These are phyloP conservation scores for Nomada flava DNA, from an alignment of 2,888 invertebrate species.

Conservation along the genomic window DNA sequence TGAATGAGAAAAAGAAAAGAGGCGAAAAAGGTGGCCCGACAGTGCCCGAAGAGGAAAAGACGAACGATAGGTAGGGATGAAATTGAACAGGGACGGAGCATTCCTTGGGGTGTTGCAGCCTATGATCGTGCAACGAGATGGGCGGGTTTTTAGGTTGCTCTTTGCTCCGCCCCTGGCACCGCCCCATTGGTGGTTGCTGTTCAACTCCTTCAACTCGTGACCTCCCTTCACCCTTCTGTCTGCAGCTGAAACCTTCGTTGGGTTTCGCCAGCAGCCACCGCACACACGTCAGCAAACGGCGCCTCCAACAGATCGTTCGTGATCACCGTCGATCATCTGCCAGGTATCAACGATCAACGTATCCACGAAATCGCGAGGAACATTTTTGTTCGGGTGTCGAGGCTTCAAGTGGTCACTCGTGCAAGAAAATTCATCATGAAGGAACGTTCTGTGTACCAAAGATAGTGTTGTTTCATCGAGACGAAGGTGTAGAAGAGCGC, in stretches of 20 bases:
- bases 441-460: constrained; percentile 19
- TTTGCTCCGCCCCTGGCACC: constrained; percentile 72
- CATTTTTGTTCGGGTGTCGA: background rate
- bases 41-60: constrained; percentile 40
- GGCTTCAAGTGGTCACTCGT: constrained; percentile 16
- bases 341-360: constrained; percentile 37
- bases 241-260: constrained; percentile 69
- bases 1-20: constrained; percentile 43
- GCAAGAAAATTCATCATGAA: constrained; percentile 10
- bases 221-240: constrained; percentile 70
- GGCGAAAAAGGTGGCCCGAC: constrained; percentile 41
- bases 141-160: constrained; percentile 67
- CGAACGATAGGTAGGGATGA: constrained; percentile 34
- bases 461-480: constrained; percentile 43
- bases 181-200: constrained; percentile 69
- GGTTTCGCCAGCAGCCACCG: constrained; percentile 66
- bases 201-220: constrained; percentile 57
- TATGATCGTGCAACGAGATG: constrained; percentile 63
- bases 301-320: constrained; percentile 62
- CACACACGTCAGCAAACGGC: constrained; percentile 71
- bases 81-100: constrained; percentile 62
- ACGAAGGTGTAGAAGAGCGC: background rate
- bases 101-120: constrained; percentile 71
- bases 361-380: constrained; percentile 9
- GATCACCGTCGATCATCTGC: constrained; percentile 61